A percentile compares a stretch with the other conserved stretches of the same genome.
Conservation (phyloP, 2,113 vertebrate genomes). For the Camelus bactrianus region DNA sequence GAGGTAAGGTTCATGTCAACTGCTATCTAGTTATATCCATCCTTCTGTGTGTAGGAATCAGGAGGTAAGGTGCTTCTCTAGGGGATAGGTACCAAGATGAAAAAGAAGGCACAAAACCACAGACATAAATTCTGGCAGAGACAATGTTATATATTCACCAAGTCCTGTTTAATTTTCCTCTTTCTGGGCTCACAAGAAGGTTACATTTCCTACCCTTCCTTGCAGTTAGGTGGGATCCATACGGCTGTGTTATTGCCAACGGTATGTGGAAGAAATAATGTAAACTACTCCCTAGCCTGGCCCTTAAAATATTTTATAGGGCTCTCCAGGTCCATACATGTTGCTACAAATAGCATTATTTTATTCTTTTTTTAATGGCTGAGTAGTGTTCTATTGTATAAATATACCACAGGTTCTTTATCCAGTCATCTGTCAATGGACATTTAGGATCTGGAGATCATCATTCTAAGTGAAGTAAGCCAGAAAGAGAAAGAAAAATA, state of each 20-base stretch:
- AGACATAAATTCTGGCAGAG: neutral
- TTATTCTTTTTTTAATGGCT: too few relatives aligned
- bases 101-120: neutral
- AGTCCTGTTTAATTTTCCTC: neutral
- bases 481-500: too few relatives aligned
- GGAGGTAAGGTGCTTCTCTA: neutral
- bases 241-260: constrained; percentile 16
- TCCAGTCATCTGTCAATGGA: too few relatives aligned
- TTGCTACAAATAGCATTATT: too few relatives aligned
- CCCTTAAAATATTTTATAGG: neutral
- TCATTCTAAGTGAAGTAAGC: too few relatives aligned
- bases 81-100: neutral
- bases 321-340: too few relatives aligned
- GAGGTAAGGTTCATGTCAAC: neutral
- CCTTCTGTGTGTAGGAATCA: neutral
- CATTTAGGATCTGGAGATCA: too few relatives aligned
- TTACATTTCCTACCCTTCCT: neutral
- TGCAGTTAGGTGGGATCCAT: neutral
- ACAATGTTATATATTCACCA: neutral
- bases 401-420: too few relatives aligned
- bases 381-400: too few relatives aligned
- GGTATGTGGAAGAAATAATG: constrained; percentile 5
- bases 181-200: neutral
- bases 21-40: neutral
- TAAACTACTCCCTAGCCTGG: neutral